These are phyloP conservation scores for Pangasius mekongensis DNA, from an alignment of 2,797 vertebrate genomes.

Conservation along the genomic window DNA sequence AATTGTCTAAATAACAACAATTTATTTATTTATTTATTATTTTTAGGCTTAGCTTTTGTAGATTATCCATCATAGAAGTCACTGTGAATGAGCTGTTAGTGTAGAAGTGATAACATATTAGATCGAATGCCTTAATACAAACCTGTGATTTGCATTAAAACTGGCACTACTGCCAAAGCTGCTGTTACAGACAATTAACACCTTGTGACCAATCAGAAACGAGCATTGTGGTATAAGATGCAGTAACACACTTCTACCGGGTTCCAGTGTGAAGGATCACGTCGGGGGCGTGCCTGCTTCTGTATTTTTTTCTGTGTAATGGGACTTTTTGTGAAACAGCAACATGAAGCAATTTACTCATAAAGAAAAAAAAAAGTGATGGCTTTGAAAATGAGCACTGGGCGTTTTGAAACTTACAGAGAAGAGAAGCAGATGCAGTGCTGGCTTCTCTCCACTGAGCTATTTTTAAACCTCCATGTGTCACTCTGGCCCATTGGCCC, in stretches of 20 bases:
- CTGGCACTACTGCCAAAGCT: background rate
- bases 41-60: no score
- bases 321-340: background rate
- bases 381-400: background rate
- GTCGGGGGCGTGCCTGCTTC: background rate
- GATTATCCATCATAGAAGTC: background rate
- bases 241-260: background rate
- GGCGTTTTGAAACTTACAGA: background rate
- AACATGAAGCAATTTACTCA: background rate
- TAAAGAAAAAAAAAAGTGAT: background rate
- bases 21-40: background rate
- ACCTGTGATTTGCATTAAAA: background rate
- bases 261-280: background rate
- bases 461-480: conserved; percentile 57
- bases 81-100: background rate
- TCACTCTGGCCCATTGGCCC: conserved; percentile 58
- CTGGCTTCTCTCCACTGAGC: conserved; percentile 44
- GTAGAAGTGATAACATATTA: background rate
- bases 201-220: background rate
- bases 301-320: background rate
- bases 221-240: background rate
- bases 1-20: background rate
- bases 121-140: background rate
- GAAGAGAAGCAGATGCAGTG: conserved; percentile 35
- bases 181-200: background rate